A percentile compares a stretch with the other conserved stretches of the same genome.
Conservation (phyloP, 2,113 vertebrate genomes). For the Sterna hirundo region DNA sequence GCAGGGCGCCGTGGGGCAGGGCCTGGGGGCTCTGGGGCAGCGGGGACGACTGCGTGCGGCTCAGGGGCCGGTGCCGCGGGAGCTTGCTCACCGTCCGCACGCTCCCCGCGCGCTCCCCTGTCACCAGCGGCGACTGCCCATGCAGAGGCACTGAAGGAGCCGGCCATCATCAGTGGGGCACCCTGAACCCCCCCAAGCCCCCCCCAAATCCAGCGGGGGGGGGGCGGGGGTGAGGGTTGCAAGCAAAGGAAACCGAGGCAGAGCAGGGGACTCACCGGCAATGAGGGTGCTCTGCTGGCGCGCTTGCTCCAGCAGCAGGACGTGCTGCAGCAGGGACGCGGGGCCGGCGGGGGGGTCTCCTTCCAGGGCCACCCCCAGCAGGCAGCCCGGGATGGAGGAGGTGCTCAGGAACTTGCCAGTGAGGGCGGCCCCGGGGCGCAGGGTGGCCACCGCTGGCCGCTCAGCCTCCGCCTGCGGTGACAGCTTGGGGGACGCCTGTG, state of each 20-base stretch:
- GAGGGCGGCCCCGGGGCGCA: constrained; percentile 84
- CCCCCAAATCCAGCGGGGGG: background rate
- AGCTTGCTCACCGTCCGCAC: constrained; percentile 86
- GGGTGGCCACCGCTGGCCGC: constrained; percentile 82
- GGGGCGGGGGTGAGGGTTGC: background rate
- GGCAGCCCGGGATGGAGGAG: constrained; percentile 86
- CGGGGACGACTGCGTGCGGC: constrained; percentile 92
- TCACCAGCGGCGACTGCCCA: constrained; percentile 90
- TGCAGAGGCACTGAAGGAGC: constrained; percentile 85
- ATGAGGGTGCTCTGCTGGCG: constrained; percentile 92
- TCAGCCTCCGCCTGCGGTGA: constrained; percentile 88
- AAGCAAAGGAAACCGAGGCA: background rate
- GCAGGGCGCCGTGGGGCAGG: constrained; percentile 83
- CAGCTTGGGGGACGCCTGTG: constrained; percentile 85
- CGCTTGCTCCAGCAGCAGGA: constrained; percentile 92
- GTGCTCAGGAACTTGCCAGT: constrained; percentile 90
- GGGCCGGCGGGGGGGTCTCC: constrained; percentile 80
- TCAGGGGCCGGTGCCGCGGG: constrained; percentile 88
- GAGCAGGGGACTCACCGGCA: constrained; percentile 73
- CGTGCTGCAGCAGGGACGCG: constrained; percentile 91
- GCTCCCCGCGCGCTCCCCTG: constrained; percentile 82
- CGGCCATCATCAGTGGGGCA: background rate
- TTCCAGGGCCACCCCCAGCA: constrained; percentile 81
- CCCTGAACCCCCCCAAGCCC: background rate
- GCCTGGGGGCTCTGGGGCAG: constrained; percentile 92